Base-by-base conservation (phyloP, 2,888 invertebrate genomes). In the Alsophila aescularia region DNA sequence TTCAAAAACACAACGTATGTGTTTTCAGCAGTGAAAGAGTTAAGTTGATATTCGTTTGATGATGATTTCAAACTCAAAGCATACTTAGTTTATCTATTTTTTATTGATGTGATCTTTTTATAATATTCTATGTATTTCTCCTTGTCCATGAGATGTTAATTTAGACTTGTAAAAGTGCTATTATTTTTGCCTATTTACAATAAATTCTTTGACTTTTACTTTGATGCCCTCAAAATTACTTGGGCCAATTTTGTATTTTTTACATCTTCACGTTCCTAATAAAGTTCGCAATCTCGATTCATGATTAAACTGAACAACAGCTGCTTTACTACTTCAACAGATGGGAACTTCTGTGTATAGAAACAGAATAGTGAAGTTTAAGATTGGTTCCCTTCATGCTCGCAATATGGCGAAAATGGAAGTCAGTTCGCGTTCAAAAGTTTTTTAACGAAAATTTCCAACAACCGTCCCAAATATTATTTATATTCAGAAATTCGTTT, bases 361-460 rank as follows among this genome's bases (percentile, higher is more conserved):
- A 57, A 54, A 60, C 58, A 56, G 56, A 57, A 56, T 52, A 67
- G 62, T 60, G 62, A 62, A 66, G 60, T 72, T 73, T 62, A 62
- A 66, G 69, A 73, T 72, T 72, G 73, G 71, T 70, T 69, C 55
- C 36, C 41, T 56, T 66, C 56, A 62, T 57, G 64, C 56, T 62
- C 40, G 61, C 65, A 63, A 60, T 51, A 59, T 62, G 54, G 55
- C 34, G 55, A 45, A 48, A 56, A 56, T 56, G 50, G 55, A 56
- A 56, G 45, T 50, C 14, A 32, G 40, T 53, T 43, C 16, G 14
- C 21, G 16, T 31, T 36, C 14, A 27, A 18, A 14, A 36, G n/a
- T 5, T 7, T 27, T 55, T 35, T 15, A 24, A 40, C 36, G 35
- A 40, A 54, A 39, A 18, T 16, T 47, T 48, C 45, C 1, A 37